Percentiles rank a stretch among this genome's conserved stretches.
Conservation (phyloP, 2,797 vertebrate species). For the Peromyscus attwateri region DNA sequence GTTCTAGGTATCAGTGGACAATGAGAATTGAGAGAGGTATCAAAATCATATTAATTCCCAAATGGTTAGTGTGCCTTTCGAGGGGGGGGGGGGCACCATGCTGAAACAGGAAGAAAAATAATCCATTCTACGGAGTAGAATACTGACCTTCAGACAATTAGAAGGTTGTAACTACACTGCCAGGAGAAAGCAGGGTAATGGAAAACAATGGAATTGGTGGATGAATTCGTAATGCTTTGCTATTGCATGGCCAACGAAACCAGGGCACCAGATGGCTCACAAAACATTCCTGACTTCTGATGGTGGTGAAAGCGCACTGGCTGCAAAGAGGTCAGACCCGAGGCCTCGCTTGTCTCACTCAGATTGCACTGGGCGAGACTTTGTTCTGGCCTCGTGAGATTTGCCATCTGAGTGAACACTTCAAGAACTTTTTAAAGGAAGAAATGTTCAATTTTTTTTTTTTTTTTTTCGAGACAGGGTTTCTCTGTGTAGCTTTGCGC, state of each 20-base stretch:
- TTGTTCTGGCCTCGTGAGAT: not conserved
- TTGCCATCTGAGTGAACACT: not conserved
- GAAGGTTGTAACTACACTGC: not conserved
- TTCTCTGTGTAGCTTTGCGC: no score
- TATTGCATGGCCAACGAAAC: not conserved
- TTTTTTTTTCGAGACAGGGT: no score
- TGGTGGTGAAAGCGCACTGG: not conserved
- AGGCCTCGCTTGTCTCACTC: not conserved
- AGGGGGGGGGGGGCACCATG: not conserved
- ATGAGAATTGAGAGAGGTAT: not conserved
- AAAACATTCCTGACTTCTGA: constrained; percentile 16
- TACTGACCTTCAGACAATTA: not conserved
- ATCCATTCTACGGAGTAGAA: not conserved
- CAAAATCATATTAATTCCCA: constrained; percentile 4
- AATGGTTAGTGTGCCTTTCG: not conserved
- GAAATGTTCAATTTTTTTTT: constrained; percentile 5
- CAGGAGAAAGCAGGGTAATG: not conserved
- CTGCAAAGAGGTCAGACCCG: not conserved
- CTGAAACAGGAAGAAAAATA: constrained; percentile 19
- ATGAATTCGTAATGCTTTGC: constrained; percentile 49
- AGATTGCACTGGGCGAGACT: not conserved
- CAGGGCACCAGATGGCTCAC: not conserved
- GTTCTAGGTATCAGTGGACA: not conserved
- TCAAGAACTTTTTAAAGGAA: not conserved
- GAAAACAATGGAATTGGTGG: constrained; percentile 22